Base-by-base conservation (phyloP, 2,888 invertebrate genomes). In the Aporophyla nigra region DNA sequence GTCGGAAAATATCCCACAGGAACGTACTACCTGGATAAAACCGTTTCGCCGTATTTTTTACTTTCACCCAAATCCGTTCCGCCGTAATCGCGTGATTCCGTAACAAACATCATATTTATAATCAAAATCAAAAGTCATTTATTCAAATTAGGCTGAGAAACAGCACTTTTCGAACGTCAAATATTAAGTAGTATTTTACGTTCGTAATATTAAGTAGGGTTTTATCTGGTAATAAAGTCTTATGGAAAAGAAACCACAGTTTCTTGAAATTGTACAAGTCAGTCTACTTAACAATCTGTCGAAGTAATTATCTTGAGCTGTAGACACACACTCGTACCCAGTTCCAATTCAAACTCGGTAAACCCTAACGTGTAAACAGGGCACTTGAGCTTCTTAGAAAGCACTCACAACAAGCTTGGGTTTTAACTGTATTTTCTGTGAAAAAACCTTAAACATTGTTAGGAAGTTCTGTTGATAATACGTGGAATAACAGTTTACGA, bases 291-390 rank as follows among this genome's bases (percentile, higher is more conserved):
- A 71, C 71, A 67, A 56, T 75, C 21, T 51, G 43, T 56, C 16
- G 19, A 49, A 27, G 56, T 58, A 82, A 82, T 67, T 82, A 76
- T 81, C 66, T 46, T 24, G 9, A 67, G 66, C 40, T 63, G 61
- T 76, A 33, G 16, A 74, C 68, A 74, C 65, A 56, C 66, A 56
- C 69, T 76, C 40, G 59, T 24, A 14, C 70, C 5, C 82, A 51
- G 56, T 76, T 67, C 46, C 58, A 71, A 76, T 76, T 67, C 62
- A 58, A 63, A 58, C 24, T 76, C 56, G n/a, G 40, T 62, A 81
- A 70, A 33, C 80, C 61, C 58, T 63, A 56, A 40, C 46, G 62
- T 71, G 82, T 71, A 76, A 71, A 76, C 80, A 82, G 67, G 40
- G n/a, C 56, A 1, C 66, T 76, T 49, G 51, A 71, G 70, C 51